These are phyloP conservation scores for Rhopilema esculentum DNA, from an alignment of 30 jellyfish, hydroid and myxozoan genomes.

Conservation along the genomic window DNA sequence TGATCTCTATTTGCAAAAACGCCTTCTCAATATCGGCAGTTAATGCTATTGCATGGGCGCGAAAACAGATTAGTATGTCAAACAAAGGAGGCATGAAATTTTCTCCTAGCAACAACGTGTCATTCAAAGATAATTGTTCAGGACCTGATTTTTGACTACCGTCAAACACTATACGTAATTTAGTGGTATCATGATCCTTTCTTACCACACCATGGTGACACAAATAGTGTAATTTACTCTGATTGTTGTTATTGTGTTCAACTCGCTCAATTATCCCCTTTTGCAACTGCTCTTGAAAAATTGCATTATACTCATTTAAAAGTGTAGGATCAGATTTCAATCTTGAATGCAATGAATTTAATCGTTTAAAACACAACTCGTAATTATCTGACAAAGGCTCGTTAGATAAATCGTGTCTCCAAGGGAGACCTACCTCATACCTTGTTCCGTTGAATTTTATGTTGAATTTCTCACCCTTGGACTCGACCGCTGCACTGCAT, in stretches of 20 bases:
- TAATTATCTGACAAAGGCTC: conserved; percentile 20
- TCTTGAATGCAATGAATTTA: conserved; percentile 21
- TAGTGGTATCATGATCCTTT: conserved; percentile 50
- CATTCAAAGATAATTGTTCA: conserved; percentile 20
- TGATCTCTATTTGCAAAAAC: no score
- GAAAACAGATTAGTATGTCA: no score
- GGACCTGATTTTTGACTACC: conserved; percentile 43
- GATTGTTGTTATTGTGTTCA: background rate
- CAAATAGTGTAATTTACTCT: conserved; percentile 12
- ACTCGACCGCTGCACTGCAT: background rate
- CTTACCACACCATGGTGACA: conserved; percentile 60
- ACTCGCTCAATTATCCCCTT: conserved; percentile 42
- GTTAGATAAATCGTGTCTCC: conserved; percentile 43
- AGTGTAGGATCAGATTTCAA: conserved; percentile 30
- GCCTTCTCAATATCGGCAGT: no score
- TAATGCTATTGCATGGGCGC: no score
- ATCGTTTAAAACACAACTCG: conserved; percentile 1
- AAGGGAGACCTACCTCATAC: conserved; percentile 66
- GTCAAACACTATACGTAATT: conserved; percentile 47
- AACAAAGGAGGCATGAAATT: no score
- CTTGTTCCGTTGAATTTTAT: conserved; percentile 38
- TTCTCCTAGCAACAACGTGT: no score
- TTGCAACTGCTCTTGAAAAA: conserved; percentile 26
- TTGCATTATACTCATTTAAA: background rate
- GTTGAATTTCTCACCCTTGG: background rate